phyloP scores from a whole-genome alignment of 2,888 invertebrate species.

The Mythimna pallens region DNA sequence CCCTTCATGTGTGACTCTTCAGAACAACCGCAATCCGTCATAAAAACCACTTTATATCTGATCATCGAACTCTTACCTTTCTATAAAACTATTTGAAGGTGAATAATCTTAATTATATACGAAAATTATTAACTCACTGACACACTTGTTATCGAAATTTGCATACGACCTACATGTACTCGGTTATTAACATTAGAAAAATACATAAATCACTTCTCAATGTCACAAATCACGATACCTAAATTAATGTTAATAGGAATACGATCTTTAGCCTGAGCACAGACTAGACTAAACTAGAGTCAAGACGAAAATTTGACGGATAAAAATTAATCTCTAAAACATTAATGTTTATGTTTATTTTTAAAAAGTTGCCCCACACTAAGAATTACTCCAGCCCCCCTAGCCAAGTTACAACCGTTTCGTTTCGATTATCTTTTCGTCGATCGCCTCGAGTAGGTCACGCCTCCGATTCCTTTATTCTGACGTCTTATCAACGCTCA shows the following conservation, averaged over 20 bases:
- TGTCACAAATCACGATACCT: constrained; percentile 41
- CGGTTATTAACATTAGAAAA: constrained; percentile 36
- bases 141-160: constrained; percentile 40
- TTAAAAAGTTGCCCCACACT: no score
- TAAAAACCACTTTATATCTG: not conserved
- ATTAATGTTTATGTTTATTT: not conserved
- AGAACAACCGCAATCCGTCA: not conserved
- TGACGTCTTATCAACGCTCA: no score
- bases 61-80: constrained; percentile 26
- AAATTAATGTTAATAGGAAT: constrained; percentile 15
- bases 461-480: no score
- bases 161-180: constrained; percentile 48
- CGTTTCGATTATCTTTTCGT: no score
- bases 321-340: not conserved
- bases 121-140: constrained; percentile 50
- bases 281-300: constrained; percentile 1
- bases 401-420: no score
- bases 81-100: constrained; percentile 20
- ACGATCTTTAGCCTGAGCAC: not conserved
- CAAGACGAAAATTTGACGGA: not conserved
- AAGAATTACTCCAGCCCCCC: no score
- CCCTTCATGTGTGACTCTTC: no score
- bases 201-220: constrained; percentile 53
- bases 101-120: constrained; percentile 35
- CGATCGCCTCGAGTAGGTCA: no score